Percentiles rank a stretch among this genome's conserved stretches.
Conservation (phyloP, 2,113 vertebrate genomes). For the Cyanoramphus novaezelandiae region DNA sequence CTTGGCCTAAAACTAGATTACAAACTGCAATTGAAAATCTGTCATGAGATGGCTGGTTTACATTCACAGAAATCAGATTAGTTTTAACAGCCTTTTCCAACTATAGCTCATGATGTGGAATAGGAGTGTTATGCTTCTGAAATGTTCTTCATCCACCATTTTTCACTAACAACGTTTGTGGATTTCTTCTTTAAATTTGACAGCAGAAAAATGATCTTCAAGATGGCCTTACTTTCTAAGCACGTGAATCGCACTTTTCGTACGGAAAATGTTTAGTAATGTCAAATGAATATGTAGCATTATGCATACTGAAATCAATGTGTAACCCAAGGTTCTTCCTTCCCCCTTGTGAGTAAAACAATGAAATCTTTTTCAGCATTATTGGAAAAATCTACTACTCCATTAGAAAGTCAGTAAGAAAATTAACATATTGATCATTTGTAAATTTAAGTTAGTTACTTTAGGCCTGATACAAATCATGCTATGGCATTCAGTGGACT, state of each 20-base stretch:
- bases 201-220: neutral
- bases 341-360: neutral
- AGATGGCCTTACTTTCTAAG: neutral
- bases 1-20: neutral
- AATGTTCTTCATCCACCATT: neutral
- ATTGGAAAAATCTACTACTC: neutral
- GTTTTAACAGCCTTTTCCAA: constrained; percentile 46
- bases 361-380: neutral
- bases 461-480: neutral
- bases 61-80: constrained; percentile 4
- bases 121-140: neutral
- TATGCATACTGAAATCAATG: neutral
- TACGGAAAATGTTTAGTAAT: neutral
- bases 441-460: neutral
- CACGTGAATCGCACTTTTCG: neutral
- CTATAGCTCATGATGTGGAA: neutral
- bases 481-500: neutral
- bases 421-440: neutral
- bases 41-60: neutral
- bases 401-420: neutral
- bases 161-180: neutral
- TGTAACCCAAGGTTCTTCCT: neutral
- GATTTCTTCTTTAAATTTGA: constrained; percentile 12
- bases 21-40: constrained; percentile 6
- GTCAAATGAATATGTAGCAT: neutral